Evolutionary conservation across 2,113 vertebrate species (phyloP), one percentile per base, ranked within the genome.

Genomic region (Aphelocoma coerulescens): DNA sequence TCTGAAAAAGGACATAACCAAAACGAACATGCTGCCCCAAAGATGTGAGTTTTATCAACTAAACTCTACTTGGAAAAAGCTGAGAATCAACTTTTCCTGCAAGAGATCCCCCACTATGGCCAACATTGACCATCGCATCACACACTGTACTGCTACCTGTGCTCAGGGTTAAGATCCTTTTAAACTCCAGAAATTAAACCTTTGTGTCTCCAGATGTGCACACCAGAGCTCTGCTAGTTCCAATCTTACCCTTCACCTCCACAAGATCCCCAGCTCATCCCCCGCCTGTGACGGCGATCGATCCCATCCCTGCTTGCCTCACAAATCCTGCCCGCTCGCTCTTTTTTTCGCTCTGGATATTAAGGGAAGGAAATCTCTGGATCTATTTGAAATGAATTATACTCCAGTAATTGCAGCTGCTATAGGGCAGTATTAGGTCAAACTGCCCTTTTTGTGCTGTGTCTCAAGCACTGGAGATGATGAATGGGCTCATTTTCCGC

Each of bases 371-470:
- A 93, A 95, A 92, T 67, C 83, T 77, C 82, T 83, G 75, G 93
- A 96, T 94, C 93, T 93, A 88, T 88, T 89, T 80, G 88, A 88
- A 96, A 92, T 96, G 85, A 96, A 94, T 95, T 96, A 93, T 84
- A 89, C 76, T 78, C 32, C 77, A 92, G 96, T 95, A 95, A 96
- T 92, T 95, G 93, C 83, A 92, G 95, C 88, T 68, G 88, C 93
- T 93, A 87, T 59, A 91, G 95, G 95, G 93, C 90, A 88, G 90
- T 57, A 91, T 93, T 78, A 91, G 93, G 95, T 96, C 96, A 97
- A 93, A 78, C 88, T 95, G 96, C 91, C 93, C 96, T 94, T 91
- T 96, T 87, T 93, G 88, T 81, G 83, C 91, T 85, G 73, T n/a
- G 76, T 95, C 93, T 96, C 76, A 4, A 37, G 44, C 57, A 37